Evolutionary conservation across 2,113 vertebrate species (phyloP).

Genomic region (Pygoscelis antarcticus): DNA sequence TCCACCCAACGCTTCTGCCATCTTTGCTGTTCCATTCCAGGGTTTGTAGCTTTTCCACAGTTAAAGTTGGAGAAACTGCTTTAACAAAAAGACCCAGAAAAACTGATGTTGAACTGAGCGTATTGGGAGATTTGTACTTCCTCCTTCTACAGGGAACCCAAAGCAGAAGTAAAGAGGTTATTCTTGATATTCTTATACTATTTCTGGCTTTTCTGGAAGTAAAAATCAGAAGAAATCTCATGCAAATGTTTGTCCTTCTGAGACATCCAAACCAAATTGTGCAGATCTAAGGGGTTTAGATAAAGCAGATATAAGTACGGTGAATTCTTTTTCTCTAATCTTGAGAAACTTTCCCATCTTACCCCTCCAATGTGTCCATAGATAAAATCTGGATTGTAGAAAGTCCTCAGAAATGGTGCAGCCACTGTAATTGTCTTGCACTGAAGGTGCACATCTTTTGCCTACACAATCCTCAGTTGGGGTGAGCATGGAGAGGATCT

Average conservation of each 20-base stretch:
- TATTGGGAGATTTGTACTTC: not conserved
- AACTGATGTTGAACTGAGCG: not conserved
- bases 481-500: not conserved
- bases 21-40: not conserved
- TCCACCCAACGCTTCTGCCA: not conserved
- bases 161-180: constrained; percentile 3
- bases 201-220: constrained; percentile 36
- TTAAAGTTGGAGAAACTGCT: not conserved
- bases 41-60: not conserved
- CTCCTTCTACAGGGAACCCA: not conserved
- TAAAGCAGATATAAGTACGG: not conserved
- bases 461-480: not conserved
- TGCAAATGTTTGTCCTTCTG: not conserved
- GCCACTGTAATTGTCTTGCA: not conserved
- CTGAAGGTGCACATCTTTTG: not conserved
- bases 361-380: not conserved
- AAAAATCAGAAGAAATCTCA: constrained; percentile 31
- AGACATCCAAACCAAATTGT: not conserved
- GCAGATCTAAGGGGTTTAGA: not conserved
- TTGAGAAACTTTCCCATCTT: not conserved
- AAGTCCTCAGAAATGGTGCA: not conserved
- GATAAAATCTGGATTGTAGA: not conserved
- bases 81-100: not conserved
- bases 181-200: constrained; percentile 7
- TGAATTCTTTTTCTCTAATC: not conserved